phyloP scores from a whole-genome alignment of 2,888 invertebrate genomes.

The Molanna angustata region DNA sequence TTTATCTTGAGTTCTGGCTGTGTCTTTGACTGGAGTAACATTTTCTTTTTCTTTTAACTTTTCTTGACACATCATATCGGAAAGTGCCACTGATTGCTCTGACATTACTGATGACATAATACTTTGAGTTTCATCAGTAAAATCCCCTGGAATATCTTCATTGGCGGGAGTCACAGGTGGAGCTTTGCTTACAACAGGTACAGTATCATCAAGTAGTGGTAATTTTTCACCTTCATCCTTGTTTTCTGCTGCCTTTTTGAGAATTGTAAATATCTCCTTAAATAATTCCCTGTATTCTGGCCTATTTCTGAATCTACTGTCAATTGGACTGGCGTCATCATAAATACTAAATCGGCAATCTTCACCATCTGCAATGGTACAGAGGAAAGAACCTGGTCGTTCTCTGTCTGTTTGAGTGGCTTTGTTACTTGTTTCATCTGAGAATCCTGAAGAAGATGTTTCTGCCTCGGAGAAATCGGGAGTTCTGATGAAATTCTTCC shows the following conservation, averaged over 20 bases:
- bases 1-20: conserved; percentile 4
- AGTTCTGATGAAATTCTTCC: conserved; percentile 65
- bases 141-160: conserved; percentile 62
- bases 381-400: conserved; percentile 76
- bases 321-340: conserved; percentile 75
- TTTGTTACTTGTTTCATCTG: conserved; percentile 81
- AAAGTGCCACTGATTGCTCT: conserved; percentile 67
- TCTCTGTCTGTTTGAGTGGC: conserved; percentile 77
- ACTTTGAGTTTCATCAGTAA: conserved; percentile 72
- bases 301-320: conserved; percentile 76
- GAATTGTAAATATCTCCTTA: conserved; percentile 78
- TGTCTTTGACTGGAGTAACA: conserved; percentile 37
- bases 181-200: conserved; percentile 52
- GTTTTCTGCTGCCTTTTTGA: conserved; percentile 80
- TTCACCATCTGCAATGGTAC: conserved; percentile 82
- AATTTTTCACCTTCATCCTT: conserved; percentile 77
- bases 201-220: conserved; percentile 66
- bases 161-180: conserved; percentile 68
- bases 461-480: conserved; percentile 85
- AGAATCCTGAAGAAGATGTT: conserved; percentile 80
- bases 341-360: conserved; percentile 85
- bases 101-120: conserved; percentile 74
- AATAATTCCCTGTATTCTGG: conserved; percentile 80
- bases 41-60: conserved; percentile 54
- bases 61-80: conserved; percentile 61